These are phyloP conservation scores for Manis pentadactyla DNA, from an alignment of 2,797 vertebrate species.

Conservation along the genomic window DNA sequence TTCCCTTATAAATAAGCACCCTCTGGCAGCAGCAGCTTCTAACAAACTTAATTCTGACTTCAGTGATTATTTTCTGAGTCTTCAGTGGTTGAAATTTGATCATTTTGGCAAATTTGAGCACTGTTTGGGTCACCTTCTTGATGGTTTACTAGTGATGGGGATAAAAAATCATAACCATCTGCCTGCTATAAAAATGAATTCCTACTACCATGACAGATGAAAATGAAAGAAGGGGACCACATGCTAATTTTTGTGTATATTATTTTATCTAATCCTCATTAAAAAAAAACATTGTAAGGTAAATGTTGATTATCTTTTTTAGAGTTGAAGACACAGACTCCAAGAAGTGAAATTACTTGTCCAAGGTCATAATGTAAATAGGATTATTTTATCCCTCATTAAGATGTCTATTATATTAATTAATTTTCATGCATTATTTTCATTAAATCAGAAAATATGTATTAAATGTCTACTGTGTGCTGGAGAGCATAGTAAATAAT, in stretches of 20 bases:
- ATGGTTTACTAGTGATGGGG: not conserved
- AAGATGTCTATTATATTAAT: not conserved
- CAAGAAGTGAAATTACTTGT: not conserved
- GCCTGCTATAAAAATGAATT: not conserved
- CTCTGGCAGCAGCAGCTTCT: not conserved
- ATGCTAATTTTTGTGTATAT: not conserved
- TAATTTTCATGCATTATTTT: not conserved
- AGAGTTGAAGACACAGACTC: not conserved
- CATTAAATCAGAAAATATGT: not conserved
- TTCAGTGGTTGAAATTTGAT: not conserved
- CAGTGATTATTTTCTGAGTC: not conserved
- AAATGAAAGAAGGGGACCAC: not conserved
- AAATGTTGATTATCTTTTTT: not conserved
- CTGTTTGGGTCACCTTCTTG: not conserved
- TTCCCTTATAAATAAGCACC: not conserved
- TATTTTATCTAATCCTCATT: not conserved
- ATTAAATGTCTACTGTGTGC: not conserved
- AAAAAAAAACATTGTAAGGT: not conserved
- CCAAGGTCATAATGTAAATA: not conserved
- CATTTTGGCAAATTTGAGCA: not conserved
- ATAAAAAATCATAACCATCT: not conserved
- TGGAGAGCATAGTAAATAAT: too few relatives aligned
- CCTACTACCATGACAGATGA: not conserved
- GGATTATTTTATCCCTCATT: not conserved
- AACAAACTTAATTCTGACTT: not conserved